Evolutionary conservation across 2,888 invertebrate species (phyloP), one percentile per base, ranked within the genome.

Genomic region (Acanthococcus lagerstroemiae): DNA sequence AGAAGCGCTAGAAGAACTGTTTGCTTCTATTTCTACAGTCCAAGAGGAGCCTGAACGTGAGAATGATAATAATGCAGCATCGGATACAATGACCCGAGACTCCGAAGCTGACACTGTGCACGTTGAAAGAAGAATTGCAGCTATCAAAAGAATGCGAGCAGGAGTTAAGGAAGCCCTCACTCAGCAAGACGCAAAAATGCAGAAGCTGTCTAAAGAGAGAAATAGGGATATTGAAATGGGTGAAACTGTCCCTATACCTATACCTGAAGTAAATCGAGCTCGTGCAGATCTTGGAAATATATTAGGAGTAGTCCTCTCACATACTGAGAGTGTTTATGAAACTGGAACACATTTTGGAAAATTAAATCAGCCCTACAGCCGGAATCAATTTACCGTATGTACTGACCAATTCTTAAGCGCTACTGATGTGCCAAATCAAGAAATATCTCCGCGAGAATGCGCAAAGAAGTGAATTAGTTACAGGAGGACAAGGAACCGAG

Each of bases 1-100:
- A 67, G 55, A 67, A 48, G 63, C 63, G 9, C 54, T 67, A 12
- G 63, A 67, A 55, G 55, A 37, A 24, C 27, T 55, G 4, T 37
- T 63, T 37, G 37, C 30, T 27, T 52, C 52, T 22, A 30, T 30
- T 3, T 27, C 50, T 21, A 52, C 52, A 45, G 25, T 44, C 4
- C 22, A 37, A 58, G 58, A 52, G 21, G 52, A 15, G 15, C 46
- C 56, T 22, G 5, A 7, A 17, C 3, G 58, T 55, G 7, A 26
- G 4, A 30, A 25, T 19, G 7, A 25, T n/a, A 6, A 25, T 30
- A n/a, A 54, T 54, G 19, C 19, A 22, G 6, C n/a, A n/a, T 7
- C 21, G 9, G 2, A 15, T 2, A 2, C 55, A 25, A 4, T 15
- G 25, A 1, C 24, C 17, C 12, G 7, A 19, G 4, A 24, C 22